phyloP scores from a whole-genome alignment of 2,113 vertebrate genomes.

The Cygnus atratus region DNA sequence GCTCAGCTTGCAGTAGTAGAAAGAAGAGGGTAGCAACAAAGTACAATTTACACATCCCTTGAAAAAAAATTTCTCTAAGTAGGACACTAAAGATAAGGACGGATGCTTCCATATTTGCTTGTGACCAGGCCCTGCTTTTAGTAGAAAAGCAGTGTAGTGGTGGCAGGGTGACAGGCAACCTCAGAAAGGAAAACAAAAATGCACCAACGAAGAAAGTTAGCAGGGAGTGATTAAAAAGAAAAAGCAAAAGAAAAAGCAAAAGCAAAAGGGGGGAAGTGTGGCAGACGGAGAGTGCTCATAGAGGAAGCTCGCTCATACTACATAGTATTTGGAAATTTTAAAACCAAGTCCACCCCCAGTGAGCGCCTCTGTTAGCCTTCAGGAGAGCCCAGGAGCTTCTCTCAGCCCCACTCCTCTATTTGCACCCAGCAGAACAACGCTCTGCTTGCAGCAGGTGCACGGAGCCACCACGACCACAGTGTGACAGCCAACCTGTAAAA shows the following conservation, averaged over 20 bases:
- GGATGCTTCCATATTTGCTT: neutral
- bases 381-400: neutral
- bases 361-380: neutral
- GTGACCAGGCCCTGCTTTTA: neutral
- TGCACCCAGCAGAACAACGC: neutral
- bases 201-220: neutral
- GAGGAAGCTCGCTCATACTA: neutral
- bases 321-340: neutral
- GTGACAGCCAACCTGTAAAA: neutral
- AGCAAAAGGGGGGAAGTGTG: neutral
- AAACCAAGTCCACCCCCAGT: neutral
- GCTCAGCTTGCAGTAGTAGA: neutral
- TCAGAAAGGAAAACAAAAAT: neutral
- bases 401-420: rapidly evolving
- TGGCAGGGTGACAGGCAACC: neutral
- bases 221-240: neutral
- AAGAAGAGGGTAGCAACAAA: neutral
- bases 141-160: neutral
- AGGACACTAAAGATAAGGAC: neutral
- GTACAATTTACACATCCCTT: neutral
- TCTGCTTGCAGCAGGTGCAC: neutral
- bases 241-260: neutral
- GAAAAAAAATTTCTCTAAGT: neutral
- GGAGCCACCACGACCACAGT: neutral
- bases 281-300: neutral